Base-by-base conservation (phyloP, 2,797 vertebrate genomes). In the Acipenser ruthenus region DNA sequence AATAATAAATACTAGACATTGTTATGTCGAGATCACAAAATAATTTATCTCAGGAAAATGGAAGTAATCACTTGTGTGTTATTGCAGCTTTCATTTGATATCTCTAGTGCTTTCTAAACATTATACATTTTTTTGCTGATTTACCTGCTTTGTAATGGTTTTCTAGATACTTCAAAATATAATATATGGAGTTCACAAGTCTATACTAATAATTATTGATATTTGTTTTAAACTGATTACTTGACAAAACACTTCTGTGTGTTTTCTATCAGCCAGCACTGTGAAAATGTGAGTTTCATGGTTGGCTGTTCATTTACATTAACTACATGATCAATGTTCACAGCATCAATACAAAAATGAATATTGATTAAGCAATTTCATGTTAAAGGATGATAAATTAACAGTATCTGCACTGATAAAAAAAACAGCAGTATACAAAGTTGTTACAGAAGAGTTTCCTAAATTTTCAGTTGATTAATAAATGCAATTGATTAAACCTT, bases 161-260 rank as follows among this genome's bases (percentile, higher is more conserved):
- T 37, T 37, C 37, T 37, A 5, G 37, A 37, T 37, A 5, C 37
- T 37, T 37, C 18, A 18, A 37, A 37, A 37, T 37, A 37, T 37
- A 37, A 58, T 58, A 7, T 58, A 58, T 58, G 15, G 15, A 3
- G 15, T 58, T 58, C 12, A 58, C 12, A 58, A 58, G 12, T 11
- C 55, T 58, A 13, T 58, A 15, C 3, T 37, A 11, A 58, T 58
- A 58, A n/a, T 58, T 11, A 11, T 58, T 58, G 10, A 58, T 58
- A n/a, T 58, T 11, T 11, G 9, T n/a, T 58, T 58, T 13, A 9
- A n/a, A 58, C 12, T 12, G 55, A 55, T 58, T 58, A 11, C 2
- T 58, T 58, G 55, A 58, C 55, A 58, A 58, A 58, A 58, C 55
- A n/a, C 6, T 58, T 13, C 58, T n/a, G 12, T 58, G 55, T 58